Conservation (phyloP, 1,140 invertebrate species). For the Papilio helenus region DNA sequence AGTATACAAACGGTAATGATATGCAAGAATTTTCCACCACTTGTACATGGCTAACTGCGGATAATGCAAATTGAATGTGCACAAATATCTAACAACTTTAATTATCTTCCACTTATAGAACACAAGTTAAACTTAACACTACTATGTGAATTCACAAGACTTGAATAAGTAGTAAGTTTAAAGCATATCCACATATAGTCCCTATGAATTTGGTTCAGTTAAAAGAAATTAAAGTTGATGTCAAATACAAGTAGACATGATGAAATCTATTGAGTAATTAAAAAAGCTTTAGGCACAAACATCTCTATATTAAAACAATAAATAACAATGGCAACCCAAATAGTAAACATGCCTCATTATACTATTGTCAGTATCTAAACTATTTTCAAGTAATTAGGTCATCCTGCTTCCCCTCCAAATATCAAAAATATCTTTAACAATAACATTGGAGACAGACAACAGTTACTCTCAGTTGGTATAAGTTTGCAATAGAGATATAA, state of each 20-base stretch:
- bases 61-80: background rate
- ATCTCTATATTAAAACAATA: conserved; percentile 34
- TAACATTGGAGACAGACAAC: background rate
- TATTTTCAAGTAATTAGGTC: conserved; percentile 26
- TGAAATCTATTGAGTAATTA: conserved; percentile 37
- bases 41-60: conserved; percentile 59
- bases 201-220: background rate
- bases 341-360: conserved; percentile 13
- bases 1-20: conserved; percentile 63
- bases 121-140: conserved; percentile 62
- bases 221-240: background rate
- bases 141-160: conserved; percentile 50
- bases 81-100: conserved; percentile 64
- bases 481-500: no score
- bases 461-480: background rate
- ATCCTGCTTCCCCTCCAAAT: conserved; percentile 10
- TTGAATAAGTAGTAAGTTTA: conserved; percentile 43
- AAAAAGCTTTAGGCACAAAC: conserved; percentile 19
- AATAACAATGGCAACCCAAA: conserved; percentile 28
- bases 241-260: conserved; percentile 32
- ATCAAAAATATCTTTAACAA: conserved; percentile 2
- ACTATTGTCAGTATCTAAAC: conserved; percentile 16
- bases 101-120: conserved; percentile 60
- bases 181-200: background rate
- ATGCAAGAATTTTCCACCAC: conserved; percentile 66